phyloP scores from a whole-genome alignment of 2,797 vertebrate species.

The Hydrophis major region DNA sequence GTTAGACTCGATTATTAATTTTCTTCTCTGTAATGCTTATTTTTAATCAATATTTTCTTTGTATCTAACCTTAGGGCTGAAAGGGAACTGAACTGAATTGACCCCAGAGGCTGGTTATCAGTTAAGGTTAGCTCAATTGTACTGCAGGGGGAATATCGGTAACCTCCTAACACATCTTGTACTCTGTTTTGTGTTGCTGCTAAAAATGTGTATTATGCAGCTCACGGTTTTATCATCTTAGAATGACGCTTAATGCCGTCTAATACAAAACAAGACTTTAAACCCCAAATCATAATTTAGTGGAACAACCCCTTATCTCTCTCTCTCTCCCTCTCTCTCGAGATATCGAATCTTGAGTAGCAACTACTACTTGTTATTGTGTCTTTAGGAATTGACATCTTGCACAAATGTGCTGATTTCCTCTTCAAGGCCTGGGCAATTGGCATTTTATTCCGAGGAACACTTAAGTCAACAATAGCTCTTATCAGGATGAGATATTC shows the following conservation, averaged over 20 bases:
- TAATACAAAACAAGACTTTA: constrained; percentile 63
- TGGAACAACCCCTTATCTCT: constrained; percentile 60
- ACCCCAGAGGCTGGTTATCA: neutral
- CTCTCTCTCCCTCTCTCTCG: constrained; percentile 34
- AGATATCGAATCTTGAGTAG: constrained; percentile 63
- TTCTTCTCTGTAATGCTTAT: neutral
- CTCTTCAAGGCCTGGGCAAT: constrained; percentile 59
- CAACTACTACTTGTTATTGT: constrained; percentile 64
- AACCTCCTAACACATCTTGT: constrained; percentile 35
- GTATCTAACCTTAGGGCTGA: neutral
- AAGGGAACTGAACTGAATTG: neutral
- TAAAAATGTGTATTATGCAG: constrained; percentile 39
- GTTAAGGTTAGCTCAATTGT: neutral
- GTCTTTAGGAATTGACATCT: constrained; percentile 61
- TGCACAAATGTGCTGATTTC: constrained; percentile 57
- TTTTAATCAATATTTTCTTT: neutral
- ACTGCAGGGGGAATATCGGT: neutral
- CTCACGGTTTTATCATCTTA: constrained; percentile 57
- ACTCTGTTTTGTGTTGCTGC: constrained; percentile 38
- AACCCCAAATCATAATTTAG: constrained; percentile 59
- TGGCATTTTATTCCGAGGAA: constrained; percentile 63
- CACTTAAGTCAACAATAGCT: constrained; percentile 58
- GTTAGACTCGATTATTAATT: neutral
- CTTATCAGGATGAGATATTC: constrained; percentile 50
- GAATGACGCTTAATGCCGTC: constrained; percentile 59